phyloP scores from a whole-genome alignment of 2,888 invertebrate species.

The Callyntrura sp. region DNA sequence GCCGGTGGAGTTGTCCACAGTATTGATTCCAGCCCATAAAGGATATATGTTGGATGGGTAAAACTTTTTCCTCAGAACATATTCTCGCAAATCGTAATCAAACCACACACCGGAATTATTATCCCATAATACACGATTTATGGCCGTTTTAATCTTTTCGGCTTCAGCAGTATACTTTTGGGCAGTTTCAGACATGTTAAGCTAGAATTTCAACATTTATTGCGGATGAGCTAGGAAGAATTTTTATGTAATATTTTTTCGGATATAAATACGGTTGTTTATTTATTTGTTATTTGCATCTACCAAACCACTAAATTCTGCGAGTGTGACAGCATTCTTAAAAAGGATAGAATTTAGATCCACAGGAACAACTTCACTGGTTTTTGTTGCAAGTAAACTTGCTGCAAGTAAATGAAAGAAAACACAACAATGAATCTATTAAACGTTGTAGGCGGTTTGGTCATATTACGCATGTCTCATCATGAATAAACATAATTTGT shows the following conservation, averaged over 20 bases:
- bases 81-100: conserved; percentile 89
- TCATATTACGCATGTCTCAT: no score
- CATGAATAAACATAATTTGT: conserved; percentile 4
- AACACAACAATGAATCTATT: neutral
- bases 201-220: conserved; percentile 25
- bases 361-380: conserved; percentile 91
- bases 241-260: no score
- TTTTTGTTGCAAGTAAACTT: conserved; percentile 89
- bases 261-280: neutral
- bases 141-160: conserved; percentile 88
- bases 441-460: no score
- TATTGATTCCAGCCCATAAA: conserved; percentile 88
- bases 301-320: conserved; percentile 84
- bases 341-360: conserved; percentile 93
- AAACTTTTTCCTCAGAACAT: conserved; percentile 89
- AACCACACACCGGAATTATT: conserved; percentile 92
- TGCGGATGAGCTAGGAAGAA: neutral
- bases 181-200: conserved; percentile 3
- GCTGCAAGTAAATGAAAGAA: conserved; percentile 85
- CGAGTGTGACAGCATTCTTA: conserved; percentile 89
- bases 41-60: conserved; percentile 91
- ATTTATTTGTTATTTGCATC: neutral
- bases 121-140: conserved; percentile 91
- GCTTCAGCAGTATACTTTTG: conserved; percentile 85
- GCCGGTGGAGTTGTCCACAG: conserved; percentile 79